A percentile compares a stretch with the other conserved stretches of the same genome.
phyloP scores from a whole-genome alignment of 2,888 invertebrate species.

The Rotaria sp. region DNA sequence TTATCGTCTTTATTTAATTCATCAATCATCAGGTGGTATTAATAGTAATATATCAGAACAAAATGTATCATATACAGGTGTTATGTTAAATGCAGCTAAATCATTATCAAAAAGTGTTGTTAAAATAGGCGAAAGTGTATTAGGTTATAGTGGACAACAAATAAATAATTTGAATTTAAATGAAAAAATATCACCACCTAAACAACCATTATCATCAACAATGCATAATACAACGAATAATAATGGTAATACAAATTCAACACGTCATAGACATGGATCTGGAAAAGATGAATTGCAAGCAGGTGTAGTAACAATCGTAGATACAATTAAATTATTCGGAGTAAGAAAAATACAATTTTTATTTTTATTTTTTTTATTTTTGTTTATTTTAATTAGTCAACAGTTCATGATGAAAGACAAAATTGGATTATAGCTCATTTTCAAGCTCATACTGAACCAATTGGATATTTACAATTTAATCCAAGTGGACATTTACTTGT shows the following conservation, averaged over 20 bases:
- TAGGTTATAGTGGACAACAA: conserved; percentile 30
- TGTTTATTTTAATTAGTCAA: background rate
- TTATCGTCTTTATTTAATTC: conserved; percentile 29
- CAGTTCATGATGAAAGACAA: conserved; percentile 36
- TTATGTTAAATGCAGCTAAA: conserved; percentile 38
- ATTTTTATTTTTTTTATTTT: background rate
- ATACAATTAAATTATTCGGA: conserved; percentile 28
- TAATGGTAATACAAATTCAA: background rate
- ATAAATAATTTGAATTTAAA: background rate
- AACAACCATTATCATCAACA: background rate
- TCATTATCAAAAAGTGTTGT: conserved; percentile 37
- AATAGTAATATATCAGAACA: conserved; percentile 26
- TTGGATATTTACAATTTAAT: conserved; percentile 82
- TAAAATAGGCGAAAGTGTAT: conserved; percentile 35
- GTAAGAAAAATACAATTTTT: background rate
- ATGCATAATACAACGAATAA: background rate
- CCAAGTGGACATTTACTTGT: conserved; percentile 78
- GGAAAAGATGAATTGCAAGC: conserved; percentile 33
- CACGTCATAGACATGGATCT: background rate
- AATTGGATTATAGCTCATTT: conserved; percentile 40
- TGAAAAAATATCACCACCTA: background rate
- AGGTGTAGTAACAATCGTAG: conserved; percentile 37
- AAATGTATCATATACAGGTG: conserved; percentile 34
- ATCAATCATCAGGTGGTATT: conserved; percentile 21
- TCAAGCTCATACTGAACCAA: conserved; percentile 62